Percentiles rank a stretch among this genome's conserved stretches.
These are phyloP conservation scores for Xanthorhoe spadicearia DNA, from an alignment of 2,888 invertebrate genomes.

Conservation along the genomic window DNA sequence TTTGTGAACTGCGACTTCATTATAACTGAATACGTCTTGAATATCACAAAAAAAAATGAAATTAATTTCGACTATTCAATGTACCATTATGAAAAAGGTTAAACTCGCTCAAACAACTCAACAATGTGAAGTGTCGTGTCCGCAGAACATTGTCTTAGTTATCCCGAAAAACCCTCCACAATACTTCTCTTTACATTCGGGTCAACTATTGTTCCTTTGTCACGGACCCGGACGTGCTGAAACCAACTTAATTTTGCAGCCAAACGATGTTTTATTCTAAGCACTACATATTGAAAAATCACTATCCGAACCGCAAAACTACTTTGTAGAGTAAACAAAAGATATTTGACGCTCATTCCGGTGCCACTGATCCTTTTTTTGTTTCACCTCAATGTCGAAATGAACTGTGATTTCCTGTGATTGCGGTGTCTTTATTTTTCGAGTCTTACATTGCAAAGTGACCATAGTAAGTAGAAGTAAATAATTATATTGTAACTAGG, in stretches of 20 bases:
- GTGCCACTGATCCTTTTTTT: conserved; percentile 59
- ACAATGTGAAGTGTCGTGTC: conserved; percentile 43
- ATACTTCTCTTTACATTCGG: conserved; percentile 73
- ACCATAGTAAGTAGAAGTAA: too few relatives aligned
- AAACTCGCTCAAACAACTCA: conserved; percentile 7
- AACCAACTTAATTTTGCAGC: conserved; percentile 63
- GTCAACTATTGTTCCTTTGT: conserved; percentile 78
- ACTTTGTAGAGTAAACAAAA: conserved; percentile 60
- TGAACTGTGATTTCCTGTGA: conserved; percentile 1
- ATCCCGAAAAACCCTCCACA: conserved; percentile 61
- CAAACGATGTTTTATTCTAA: conserved; percentile 49
- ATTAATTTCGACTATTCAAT: too few relatives aligned
- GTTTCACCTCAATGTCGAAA: conserved; percentile 7
- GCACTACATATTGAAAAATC: conserved; percentile 38
- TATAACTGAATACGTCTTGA: too few relatives aligned
- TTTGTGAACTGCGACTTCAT: too few relatives aligned
- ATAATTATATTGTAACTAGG: too few relatives aligned
- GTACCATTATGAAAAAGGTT: conserved; percentile 17
- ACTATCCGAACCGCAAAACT: conserved; percentile 45
- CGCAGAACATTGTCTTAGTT: conserved; percentile 39
- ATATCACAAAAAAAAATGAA: too few relatives aligned
- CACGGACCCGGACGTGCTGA: conserved; percentile 65
- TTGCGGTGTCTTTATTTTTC: not conserved
- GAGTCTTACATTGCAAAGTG: not conserved
- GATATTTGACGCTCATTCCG: conserved; percentile 60